Conservation (phyloP, 2,797 vertebrate species). For the Chaetophractus vellerosus region DNA sequence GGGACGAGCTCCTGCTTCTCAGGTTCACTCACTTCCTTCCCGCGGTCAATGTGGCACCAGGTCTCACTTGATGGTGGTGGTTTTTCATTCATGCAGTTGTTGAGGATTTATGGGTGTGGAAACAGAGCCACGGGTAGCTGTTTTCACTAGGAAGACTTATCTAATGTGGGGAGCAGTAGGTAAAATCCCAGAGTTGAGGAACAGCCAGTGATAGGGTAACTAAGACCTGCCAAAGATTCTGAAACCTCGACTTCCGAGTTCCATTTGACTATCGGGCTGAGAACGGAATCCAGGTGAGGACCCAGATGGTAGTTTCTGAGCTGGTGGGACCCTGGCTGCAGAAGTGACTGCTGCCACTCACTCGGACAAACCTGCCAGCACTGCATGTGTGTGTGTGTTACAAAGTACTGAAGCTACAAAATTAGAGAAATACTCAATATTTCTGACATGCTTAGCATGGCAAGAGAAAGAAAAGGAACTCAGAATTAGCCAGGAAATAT, state of each 20-base stretch:
- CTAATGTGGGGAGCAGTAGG: neutral
- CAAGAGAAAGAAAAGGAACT: slow-evolving; percentile 19
- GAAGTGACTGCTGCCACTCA: neutral
- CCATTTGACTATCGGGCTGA: neutral
- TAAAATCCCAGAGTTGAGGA: neutral
- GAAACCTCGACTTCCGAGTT: neutral
- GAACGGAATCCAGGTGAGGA: neutral
- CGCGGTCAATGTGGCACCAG: neutral
- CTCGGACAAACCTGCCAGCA: neutral
- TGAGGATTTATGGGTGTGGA: neutral
- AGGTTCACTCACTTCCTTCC: neutral
- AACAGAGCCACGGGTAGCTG: neutral
- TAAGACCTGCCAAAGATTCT: neutral
- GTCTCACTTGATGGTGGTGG: neutral
- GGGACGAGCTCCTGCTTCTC: neutral
- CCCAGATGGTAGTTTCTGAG: neutral
- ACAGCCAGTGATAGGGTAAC: neutral
- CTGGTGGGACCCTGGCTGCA: neutral
- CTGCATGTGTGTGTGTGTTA: too few relatives aligned
- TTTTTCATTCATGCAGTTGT: neutral
- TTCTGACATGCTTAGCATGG: neutral
- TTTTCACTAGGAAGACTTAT: neutral
- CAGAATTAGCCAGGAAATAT: slow-evolving; percentile 54
- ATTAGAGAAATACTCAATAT: neutral
- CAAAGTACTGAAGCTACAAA: neutral